Base-by-base conservation (phyloP, 1,140 invertebrate genomes). In the Bradysia coprophila region DNA sequence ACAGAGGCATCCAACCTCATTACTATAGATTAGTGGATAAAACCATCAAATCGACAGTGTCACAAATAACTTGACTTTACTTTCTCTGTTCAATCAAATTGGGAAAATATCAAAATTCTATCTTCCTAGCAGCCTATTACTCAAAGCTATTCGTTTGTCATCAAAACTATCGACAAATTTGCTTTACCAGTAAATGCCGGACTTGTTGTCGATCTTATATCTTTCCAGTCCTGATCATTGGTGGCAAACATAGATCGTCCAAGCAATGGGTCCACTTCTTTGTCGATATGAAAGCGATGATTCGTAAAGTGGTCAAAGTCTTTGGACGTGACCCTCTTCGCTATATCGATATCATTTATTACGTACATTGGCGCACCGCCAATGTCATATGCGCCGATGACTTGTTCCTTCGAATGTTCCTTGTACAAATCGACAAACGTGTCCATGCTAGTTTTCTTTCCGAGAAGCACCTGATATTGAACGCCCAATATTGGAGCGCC, bases 271-370 rank as follows among this genome's bases (percentile, higher is more conserved):
- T 75, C 72, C 3, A 49, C 32, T 1, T 67, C 55, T 15, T 58
- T 55, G 11, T 51, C 49, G 6, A 69, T 47, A 32, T 72, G 61
- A 2, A 48, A 44, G 10, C 56, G 52, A 43, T 73, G 69, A 47
- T 79, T 67, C 0, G 63, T 51, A 45, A 79, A 81, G 49, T 72
- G 52, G 2, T 78, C 70, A 45, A 80, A 80, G 43, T 76, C 68
- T 50, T 76, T 77, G 0, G 79, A 59, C 0, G 63, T 59, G 2
- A 79, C 61, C 32, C 59, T 55, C 46, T 69, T 75, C 3, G 78
- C 68, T 5, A 76, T 21, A 19, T 78, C 71, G 1, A 67, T 66
- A 53, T 78, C 74, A 23, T 65, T 63, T 0, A 79, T 44, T 10
- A 77, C 41, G 4, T 76, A 46, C 2, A 60, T 46, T 0, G 73